Evolutionary conservation across 1,140 invertebrate species (phyloP).

Genomic region (Bombus picipes): DNA sequence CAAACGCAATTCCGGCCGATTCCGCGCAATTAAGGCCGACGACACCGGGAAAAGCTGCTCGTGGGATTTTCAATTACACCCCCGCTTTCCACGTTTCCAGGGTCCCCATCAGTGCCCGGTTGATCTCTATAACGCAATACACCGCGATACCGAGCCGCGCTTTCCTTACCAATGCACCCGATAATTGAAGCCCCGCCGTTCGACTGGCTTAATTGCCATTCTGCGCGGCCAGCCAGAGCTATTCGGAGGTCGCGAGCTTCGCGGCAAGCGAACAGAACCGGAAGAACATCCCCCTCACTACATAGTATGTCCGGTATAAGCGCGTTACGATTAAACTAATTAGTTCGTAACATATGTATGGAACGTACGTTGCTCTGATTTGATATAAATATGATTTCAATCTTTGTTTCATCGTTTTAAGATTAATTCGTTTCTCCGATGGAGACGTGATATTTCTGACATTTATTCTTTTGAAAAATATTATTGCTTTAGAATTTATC

Average conservation of each 20-base stretch:
- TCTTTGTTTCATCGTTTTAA: too few relatives aligned
- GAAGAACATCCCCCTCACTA: neutral
- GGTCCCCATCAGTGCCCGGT: neutral
- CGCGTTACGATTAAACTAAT: neutral
- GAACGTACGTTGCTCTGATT: too few relatives aligned
- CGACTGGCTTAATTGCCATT: conserved; percentile 43
- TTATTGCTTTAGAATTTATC: too few relatives aligned
- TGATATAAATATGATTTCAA: too few relatives aligned
- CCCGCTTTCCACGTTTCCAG: neutral
- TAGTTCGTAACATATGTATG: neutral
- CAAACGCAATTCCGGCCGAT: conserved; percentile 40
- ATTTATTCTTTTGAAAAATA: too few relatives aligned
- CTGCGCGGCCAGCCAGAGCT: neutral
- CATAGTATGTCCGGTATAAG: neutral
- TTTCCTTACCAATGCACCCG: conserved; percentile 47
- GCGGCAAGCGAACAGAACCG: neutral
- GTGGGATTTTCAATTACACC: conserved; percentile 48
- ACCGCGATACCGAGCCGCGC: conserved; percentile 25
- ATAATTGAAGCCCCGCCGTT: conserved; percentile 38
- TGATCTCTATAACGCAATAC: conserved; percentile 39
- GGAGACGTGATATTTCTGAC: too few relatives aligned
- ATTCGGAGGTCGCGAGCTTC: conserved; percentile 6
- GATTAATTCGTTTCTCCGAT: too few relatives aligned
- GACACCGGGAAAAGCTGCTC: conserved; percentile 40
- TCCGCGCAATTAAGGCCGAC: conserved; percentile 44